Base-by-base conservation (phyloP, 1,140 invertebrate species). In the Charaxes varanes region DNA sequence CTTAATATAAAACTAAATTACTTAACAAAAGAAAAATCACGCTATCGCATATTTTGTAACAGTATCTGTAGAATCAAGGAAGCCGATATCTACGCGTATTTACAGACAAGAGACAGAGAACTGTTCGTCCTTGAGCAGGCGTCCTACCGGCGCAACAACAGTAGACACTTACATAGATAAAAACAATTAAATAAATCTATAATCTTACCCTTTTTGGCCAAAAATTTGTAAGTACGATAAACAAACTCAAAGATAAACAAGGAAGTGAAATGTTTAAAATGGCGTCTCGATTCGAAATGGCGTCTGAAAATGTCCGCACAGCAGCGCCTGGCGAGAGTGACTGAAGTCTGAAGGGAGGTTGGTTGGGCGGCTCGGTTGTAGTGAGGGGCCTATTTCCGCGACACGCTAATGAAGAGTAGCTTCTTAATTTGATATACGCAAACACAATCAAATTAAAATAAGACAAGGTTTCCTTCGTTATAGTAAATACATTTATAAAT, bases 231-330 rank as follows among this genome's bases (percentile, higher is more conserved):
- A 33, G 10, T 28, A n/a, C n/a, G 6, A 7, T 17, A 10, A 16
- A 10, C 41, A 36, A 21, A 18, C 5, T 28, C 3, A 17, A 22
- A 16, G 16, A 40, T 54, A 53, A 64, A 62, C 52, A 54, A 72
- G 64, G 58, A 70, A 70, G 57, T 62, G 38, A 26, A 44, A 36
- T 45, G 22, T 42, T 46, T 53, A 30, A 48, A 63, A 72, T 70
- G 70, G 68, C 70, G 70, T 62, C 59, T 49, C 51, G 52, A 24
- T 32, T 37, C 45, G 56, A 62, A 36, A 72, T 67, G 61, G 63
- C 63, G 57, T 24, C 19, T 21, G 31, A 30, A 41, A 50, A 49
- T 57, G 65, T 67, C 66, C 59, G 62, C 18, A 53, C 62, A 42
- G 57, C 41, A 51, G 34, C 57, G 57, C 48, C 53, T 53, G 46